A percentile compares a stretch with the other conserved stretches of the same genome.
Evolutionary conservation across 2,113 vertebrate genomes (phyloP).

Genomic region (Ascaphus truei): DNA sequence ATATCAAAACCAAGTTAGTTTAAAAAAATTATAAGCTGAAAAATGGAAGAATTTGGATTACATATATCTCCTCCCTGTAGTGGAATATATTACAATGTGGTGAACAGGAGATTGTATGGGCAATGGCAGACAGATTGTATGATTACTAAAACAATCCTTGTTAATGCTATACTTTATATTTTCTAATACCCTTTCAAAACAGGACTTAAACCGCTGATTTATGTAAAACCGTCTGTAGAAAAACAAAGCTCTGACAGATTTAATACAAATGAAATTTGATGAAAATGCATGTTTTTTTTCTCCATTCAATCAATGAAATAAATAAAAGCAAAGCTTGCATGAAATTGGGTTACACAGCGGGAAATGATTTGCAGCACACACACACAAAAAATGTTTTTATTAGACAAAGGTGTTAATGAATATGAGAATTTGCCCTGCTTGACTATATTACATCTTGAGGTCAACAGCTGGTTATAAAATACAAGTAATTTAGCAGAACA

Average conservation of each 20-base stretch:
- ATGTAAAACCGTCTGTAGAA: not conserved
- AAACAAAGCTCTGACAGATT: not conserved
- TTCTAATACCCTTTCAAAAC: not conserved
- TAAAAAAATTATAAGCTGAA: too few species aligned
- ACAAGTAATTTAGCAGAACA: slow-evolving; percentile 61
- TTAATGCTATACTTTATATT: not conserved
- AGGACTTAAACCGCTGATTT: not conserved
- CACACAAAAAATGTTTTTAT: slow-evolving; percentile 27
- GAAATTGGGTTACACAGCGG: slow-evolving; percentile 55
- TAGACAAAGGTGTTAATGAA: slow-evolving; percentile 41
- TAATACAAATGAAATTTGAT: not conserved
- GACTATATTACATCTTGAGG: slow-evolving; percentile 55
- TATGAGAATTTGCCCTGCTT: slow-evolving; percentile 50
- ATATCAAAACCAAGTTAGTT: too few species aligned
- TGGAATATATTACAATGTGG: too few species aligned
- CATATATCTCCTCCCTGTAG: too few species aligned
- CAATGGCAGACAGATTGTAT: too few species aligned
- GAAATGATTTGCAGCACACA: slow-evolving; percentile 52
- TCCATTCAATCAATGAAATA: slow-evolving; percentile 36
- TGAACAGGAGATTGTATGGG: too few species aligned
- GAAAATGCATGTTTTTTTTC: not conserved
- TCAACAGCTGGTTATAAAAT: slow-evolving; percentile 64
- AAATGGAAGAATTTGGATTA: too few species aligned
- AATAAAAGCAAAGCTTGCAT: slow-evolving; percentile 59
- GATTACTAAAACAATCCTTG: not conserved